Conservation (phyloP, 2,113 vertebrate genomes). For the Candoia aspera region DNA sequence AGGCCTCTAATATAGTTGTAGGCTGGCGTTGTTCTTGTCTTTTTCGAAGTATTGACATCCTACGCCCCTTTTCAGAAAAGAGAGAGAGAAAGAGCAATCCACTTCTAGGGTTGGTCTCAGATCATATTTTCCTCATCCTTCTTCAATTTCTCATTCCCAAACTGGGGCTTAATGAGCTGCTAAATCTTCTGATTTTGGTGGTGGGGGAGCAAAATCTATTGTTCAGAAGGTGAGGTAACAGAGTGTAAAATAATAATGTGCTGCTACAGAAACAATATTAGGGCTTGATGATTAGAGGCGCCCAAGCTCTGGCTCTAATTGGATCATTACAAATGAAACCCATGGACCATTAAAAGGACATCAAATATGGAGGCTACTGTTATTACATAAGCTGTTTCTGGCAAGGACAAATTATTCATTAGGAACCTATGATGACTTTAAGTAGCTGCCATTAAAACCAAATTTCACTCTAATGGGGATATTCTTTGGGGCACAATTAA, state of each 20-base stretch:
- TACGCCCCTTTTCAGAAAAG: background rate
- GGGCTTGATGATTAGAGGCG: constrained; percentile 48
- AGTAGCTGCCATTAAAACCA: constrained; percentile 36
- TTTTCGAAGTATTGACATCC: background rate
- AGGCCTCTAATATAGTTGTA: background rate
- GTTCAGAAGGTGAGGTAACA: constrained; percentile 44
- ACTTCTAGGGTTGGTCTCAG: background rate
- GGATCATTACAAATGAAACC: constrained; percentile 54
- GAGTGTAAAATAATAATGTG: constrained; percentile 43
- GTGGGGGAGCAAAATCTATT: constrained; percentile 30
- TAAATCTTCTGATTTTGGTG: constrained; percentile 27
- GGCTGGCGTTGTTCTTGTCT: background rate
- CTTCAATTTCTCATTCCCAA: background rate
- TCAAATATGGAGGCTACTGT: constrained; percentile 55
- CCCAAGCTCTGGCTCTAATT: constrained; percentile 50
- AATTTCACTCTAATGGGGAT: constrained; percentile 45
- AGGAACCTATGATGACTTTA: constrained; percentile 51
- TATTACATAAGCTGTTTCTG: constrained; percentile 35
- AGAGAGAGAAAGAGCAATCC: constrained; percentile 14
- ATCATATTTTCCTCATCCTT: constrained; percentile 23
- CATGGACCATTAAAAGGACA: constrained; percentile 63
- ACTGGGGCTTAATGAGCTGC: constrained; percentile 30
- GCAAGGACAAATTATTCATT: constrained; percentile 65
- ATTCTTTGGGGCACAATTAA: constrained; percentile 50
- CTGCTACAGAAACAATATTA: constrained; percentile 53